A percentile compares a stretch with the other conserved stretches of the same genome.
Evolutionary conservation across 2,888 invertebrate genomes (phyloP).

Genomic region (Hirtodrosophila duncani): DNA sequence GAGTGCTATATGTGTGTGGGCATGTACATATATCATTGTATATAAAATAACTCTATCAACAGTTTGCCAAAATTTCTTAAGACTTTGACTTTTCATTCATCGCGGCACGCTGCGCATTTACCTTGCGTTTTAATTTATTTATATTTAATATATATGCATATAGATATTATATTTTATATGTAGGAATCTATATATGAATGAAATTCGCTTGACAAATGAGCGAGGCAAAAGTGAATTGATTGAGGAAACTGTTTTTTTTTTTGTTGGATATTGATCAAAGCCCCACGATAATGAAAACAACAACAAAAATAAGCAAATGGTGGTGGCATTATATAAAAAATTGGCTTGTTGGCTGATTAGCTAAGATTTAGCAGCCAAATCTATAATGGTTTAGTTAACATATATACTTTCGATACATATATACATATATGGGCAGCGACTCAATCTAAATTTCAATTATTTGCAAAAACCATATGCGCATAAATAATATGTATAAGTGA

Average conservation of each 20-base stretch:
- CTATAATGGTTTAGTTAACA: slow-evolving; percentile 20
- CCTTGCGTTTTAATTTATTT: slow-evolving; percentile 23
- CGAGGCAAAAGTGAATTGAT: slow-evolving; percentile 43
- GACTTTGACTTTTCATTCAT: slow-evolving; percentile 32
- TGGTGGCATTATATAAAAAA: slow-evolving; percentile 30
- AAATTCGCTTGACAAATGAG: slow-evolving; percentile 32
- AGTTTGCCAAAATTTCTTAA: slow-evolving; percentile 8
- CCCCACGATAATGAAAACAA: too few species aligned
- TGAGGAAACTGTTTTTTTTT: slow-evolving; percentile 56
- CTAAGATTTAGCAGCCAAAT: too few species aligned
- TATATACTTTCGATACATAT: slow-evolving; percentile 1
- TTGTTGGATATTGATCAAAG: slow-evolving; percentile 58
- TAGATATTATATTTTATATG: too few species aligned
- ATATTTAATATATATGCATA: too few species aligned
- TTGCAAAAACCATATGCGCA: background rate
- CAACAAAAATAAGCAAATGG: too few species aligned
- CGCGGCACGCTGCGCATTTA: too few species aligned
- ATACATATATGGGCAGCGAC: background rate
- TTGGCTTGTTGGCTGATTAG: too few species aligned
- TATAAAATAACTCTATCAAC: too few species aligned
- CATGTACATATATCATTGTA: too few species aligned
- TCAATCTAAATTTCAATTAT: too few species aligned
- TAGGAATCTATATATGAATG: slow-evolving; percentile 57
- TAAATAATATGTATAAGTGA: background rate
- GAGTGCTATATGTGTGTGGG: too few species aligned